A percentile compares a stretch with the other conserved stretches of the same genome.
These are phyloP conservation scores for Pseudanteris insignis DNA, from an alignment of 2,888 invertebrate genomes.

Conservation along the genomic window DNA sequence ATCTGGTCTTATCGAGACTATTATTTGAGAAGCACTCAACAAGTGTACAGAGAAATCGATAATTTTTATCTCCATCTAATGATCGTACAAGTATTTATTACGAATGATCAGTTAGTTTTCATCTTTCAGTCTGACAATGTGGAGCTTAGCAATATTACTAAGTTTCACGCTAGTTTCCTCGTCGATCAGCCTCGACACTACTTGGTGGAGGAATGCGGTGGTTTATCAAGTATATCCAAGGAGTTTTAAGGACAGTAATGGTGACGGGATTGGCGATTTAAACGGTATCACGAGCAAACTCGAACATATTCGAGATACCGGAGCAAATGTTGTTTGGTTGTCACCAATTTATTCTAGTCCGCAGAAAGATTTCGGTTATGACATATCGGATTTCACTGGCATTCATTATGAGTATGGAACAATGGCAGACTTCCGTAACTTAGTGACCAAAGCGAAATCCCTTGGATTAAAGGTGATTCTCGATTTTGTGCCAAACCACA, in stretches of 20 bases:
- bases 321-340: constrained; percentile 76
- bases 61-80: background rate
- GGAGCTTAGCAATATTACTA: constrained; percentile 15
- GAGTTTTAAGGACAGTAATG: constrained; percentile 85
- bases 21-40: background rate
- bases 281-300: constrained; percentile 59
- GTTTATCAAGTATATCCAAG: constrained; percentile 90
- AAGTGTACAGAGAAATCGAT: constrained; percentile 5
- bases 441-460: constrained; percentile 63
- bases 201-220: constrained; percentile 86
- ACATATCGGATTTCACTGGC: constrained; percentile 70
- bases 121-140: constrained; percentile 10
- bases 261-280: constrained; percentile 53
- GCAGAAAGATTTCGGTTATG: constrained; percentile 75
- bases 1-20: constrained; percentile 1
- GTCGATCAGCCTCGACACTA: constrained; percentile 51
- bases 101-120: constrained; percentile 5
- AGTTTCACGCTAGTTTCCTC: constrained; percentile 5
- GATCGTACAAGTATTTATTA: constrained; percentile 8
- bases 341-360: constrained; percentile 78
- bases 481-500: constrained; percentile 72
- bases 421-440: constrained; percentile 69
- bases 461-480: constrained; percentile 64
- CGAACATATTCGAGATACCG: constrained; percentile 71
- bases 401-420: constrained; percentile 72